Evolutionary conservation across 1,140 invertebrate species (phyloP), one percentile per base, ranked within the genome.

Genomic region (Eriocheir sinensis): DNA sequence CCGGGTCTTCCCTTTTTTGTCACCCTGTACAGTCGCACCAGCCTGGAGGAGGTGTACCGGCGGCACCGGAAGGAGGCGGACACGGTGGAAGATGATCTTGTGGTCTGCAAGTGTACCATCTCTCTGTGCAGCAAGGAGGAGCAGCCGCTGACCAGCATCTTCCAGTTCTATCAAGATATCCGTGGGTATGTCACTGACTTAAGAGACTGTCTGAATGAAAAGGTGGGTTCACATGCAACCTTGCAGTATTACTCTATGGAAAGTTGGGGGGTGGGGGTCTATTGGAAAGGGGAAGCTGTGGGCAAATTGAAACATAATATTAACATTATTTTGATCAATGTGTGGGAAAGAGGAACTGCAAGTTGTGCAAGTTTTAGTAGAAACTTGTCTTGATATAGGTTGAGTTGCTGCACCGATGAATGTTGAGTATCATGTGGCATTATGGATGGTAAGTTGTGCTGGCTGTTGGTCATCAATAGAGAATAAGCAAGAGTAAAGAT

Each of bases 141-240:
- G 93, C 98, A 98, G 83, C 97, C 97, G 95, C 97, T 98, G 96
- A 98, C 98, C 95, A 97, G 97, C 95, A 98, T 98, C 96, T 99
- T 99, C 97, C 97, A 98, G 96, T 99, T 99, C 97, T 99, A 99
- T 97, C 99, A 99, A 98, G 98, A 99, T 97, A 98, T 99, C 96
- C 98, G 98, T 97, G 98, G 98, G 96, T 99, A 99, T 98, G 98
- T 99, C 96, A 98, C 98, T 96, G 99, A 99, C 98, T 98, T 99
- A 97, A 98, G 99, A 97, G 99, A 99, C 97, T 99, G 99, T 97
- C 98, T 99, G 96, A 98, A 99, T 96, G 97, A 98, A 97, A 99
- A 99, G 98, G 98, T 98, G 97, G 97, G 97, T 97, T 95, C 91
- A 89, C 72, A 91, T 72, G 94, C 94, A 91, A 94, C 89, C 94